Conservation (phyloP, 2,113 vertebrate genomes). For the Serinus canaria region DNA sequence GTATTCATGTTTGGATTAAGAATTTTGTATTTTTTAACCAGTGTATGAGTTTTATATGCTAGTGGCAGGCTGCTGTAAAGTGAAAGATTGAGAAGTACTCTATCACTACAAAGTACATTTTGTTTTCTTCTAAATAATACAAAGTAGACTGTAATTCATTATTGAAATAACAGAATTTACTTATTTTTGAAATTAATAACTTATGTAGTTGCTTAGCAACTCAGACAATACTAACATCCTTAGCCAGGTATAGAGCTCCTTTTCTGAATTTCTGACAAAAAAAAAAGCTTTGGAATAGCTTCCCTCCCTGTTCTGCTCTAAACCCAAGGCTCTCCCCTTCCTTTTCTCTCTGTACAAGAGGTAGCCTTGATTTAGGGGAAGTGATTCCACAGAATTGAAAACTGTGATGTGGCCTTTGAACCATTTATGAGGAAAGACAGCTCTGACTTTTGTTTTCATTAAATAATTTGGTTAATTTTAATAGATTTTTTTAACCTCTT, state of each 20-base stretch:
- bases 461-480: not conserved
- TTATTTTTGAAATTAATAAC: slow-evolving; percentile 2
- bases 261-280: not conserved
- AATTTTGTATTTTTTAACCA: not conserved
- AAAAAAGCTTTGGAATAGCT: not conserved
- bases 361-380: not conserved
- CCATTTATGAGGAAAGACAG: not conserved
- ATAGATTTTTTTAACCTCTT: not conserved
- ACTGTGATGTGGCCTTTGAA: not conserved
- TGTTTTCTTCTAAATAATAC: not conserved
- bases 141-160: not conserved
- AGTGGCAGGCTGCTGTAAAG: not conserved
- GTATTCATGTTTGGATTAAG: not conserved
- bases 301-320: not conserved
- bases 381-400: not conserved
- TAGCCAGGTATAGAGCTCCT: not conserved
- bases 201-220: slow-evolving; percentile 44
- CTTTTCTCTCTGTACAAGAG: not conserved
- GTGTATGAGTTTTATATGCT: not conserved
- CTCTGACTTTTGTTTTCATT: not conserved
- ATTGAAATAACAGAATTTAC: slow-evolving; percentile 6
- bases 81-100: not conserved
- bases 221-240: not conserved
- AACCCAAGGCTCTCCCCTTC: not conserved
- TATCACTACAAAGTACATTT: not conserved